Evolutionary conservation across 2,113 vertebrate genomes (phyloP).

Genomic region (Artemisiospiza belli): DNA sequence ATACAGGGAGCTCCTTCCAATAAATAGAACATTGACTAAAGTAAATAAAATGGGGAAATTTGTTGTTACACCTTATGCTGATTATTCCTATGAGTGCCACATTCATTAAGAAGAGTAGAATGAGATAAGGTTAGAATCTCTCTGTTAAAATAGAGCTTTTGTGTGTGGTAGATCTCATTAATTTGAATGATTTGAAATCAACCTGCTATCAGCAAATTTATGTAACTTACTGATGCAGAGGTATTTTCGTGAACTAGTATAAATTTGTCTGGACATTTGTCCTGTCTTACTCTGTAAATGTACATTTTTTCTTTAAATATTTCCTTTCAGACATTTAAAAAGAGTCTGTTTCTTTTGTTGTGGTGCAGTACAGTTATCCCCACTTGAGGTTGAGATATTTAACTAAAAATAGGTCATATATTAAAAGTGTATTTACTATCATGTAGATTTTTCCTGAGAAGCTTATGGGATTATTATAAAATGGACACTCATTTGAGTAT

Average conservation of each 20-base stretch:
- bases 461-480: constrained; percentile 46
- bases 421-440: constrained; percentile 10
- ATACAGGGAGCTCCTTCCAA: not conserved
- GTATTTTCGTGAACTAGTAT: not conserved
- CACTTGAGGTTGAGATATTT: not conserved
- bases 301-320: not conserved
- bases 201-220: not conserved
- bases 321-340: not conserved
- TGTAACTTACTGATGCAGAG: not conserved
- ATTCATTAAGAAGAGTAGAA: not conserved
- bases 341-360: not conserved
- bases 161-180: not conserved
- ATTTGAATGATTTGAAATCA: not conserved
- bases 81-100: not conserved
- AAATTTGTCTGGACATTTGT: not conserved
- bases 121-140: not conserved
- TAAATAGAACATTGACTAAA: not conserved
- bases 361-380: not conserved
- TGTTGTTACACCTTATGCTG: not conserved
- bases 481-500: constrained; percentile 2
- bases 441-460: constrained; percentile 1
- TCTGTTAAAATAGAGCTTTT: not conserved
- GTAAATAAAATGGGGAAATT: not conserved
- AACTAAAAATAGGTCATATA: constrained; percentile 30
- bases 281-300: not conserved